Evolutionary conservation across 1,140 invertebrate genomes (phyloP), one percentile per base, ranked within the genome.

Genomic region (Triops longicaudatus): DNA sequence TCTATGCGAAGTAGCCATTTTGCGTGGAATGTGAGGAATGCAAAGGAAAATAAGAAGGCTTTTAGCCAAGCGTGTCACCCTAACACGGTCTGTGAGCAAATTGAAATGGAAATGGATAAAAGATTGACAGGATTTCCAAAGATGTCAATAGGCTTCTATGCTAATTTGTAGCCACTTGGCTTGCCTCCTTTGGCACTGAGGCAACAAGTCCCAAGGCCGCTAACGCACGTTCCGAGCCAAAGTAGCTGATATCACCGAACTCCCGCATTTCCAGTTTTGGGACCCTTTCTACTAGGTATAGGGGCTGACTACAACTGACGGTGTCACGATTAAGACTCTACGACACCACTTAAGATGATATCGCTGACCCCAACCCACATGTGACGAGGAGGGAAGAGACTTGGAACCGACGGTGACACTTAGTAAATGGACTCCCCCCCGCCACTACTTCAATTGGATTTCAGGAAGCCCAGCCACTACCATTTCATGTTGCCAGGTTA

Each of bases 281-380:
- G 50, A 63, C 50, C 50, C 50, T 63, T 63, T 63, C 14, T 4
- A n/a, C n/a, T 5, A 1, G 50, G 50, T n/a, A n/a, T n/a, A n/a
- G 50, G 17, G 6, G 14, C 5, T 63, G 14, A 22, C 50, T 63
- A 63, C 50, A 63, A 63, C 50, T 63, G 50, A 63, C 17, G 50
- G 50, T 63, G 50, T 63, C 50, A 63, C 50, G 50, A 63, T 63
- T 63, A 63, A 22, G 50, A 17, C 50, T 63, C 50, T 63, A 63
- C 50, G 50, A 63, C 50, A 63, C 50, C 50, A 63, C 50, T 63
- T 63, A 63, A 63, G 50, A 63, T 63, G 50, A 63, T 63, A 63
- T 63, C 50, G n/a, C 31, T 5, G 50, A 63, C 50, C 50, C 50
- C 50, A 17, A 63, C 14, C 50, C 50, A 63, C 50, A 63, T 63